Evolutionary conservation across 1,140 invertebrate species (phyloP).

Genomic region (Brachionus rotundiformis): DNA sequence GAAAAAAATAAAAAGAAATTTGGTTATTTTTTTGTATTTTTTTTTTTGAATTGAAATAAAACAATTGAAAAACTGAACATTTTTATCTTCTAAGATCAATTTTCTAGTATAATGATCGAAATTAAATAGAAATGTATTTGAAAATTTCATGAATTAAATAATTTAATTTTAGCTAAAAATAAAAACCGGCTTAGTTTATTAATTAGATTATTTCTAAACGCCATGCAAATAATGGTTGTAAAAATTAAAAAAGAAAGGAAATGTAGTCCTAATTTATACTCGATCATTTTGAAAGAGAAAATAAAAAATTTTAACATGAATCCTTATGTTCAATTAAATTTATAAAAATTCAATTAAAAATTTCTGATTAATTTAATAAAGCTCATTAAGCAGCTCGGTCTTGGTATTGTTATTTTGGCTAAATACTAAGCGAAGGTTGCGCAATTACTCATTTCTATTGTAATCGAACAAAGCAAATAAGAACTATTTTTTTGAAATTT

Average conservation of each 20-base stretch:
- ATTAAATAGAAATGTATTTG: too few species aligned
- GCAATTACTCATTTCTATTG: slow-evolving; percentile 19
- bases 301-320: neutral
- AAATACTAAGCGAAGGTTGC: neutral
- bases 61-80: too few species aligned
- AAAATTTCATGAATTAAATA: too few species aligned
- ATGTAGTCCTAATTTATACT: neutral
- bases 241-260: neutral
- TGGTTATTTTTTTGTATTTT: too few species aligned
- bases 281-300: neutral
- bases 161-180: too few species aligned
- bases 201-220: too few species aligned
- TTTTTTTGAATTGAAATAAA: too few species aligned
- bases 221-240: too few species aligned
- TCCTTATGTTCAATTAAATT: slow-evolving; percentile 6
- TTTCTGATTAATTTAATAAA: slow-evolving; percentile 48
- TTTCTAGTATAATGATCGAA: too few species aligned
- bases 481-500: neutral
- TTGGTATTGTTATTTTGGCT: neutral
- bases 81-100: too few species aligned
- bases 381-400: slow-evolving; percentile 15
- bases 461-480: neutral
- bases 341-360: neutral
- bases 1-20: too few species aligned
- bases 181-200: too few species aligned